Percentiles rank a stretch among this genome's conserved stretches.
These are phyloP conservation scores for Trinectes maculatus DNA, from an alignment of 2,113 vertebrate species.

Conservation along the genomic window DNA sequence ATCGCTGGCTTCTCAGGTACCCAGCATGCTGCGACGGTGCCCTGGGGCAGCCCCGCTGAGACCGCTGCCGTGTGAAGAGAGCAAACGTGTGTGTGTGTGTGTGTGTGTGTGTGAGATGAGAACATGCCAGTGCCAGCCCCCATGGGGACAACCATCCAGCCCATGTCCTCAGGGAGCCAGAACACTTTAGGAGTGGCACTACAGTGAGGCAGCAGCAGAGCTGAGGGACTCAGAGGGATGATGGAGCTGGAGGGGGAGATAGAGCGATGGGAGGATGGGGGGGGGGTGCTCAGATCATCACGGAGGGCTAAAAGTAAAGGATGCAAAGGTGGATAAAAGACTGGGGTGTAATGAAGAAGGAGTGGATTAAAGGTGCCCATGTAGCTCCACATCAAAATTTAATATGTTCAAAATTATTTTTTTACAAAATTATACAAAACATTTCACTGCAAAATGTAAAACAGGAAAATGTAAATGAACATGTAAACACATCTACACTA, in stretches of 20 bases:
- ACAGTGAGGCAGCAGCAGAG: slow-evolving; percentile 39
- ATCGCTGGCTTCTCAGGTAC: slow-evolving; percentile 72
- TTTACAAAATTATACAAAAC: too few species aligned
- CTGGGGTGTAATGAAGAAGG: slow-evolving; percentile 31
- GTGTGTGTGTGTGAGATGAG: slow-evolving; percentile 24
- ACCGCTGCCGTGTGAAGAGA: slow-evolving; percentile 71
- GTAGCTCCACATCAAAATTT: slow-evolving; percentile 10
- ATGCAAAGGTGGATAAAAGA: slow-evolving; percentile 42
- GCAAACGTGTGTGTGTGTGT: slow-evolving; percentile 32
- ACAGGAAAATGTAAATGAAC: neutral
- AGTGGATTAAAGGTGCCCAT: slow-evolving; percentile 13
- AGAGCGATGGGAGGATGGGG: neutral
- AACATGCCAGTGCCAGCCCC: slow-evolving; percentile 14
- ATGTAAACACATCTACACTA: slow-evolving; percentile 1
- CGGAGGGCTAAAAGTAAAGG: slow-evolving; percentile 51
- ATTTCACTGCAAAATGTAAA: neutral
- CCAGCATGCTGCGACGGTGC: slow-evolving; percentile 55
- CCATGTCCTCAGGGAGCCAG: slow-evolving; percentile 59
- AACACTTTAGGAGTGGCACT: slow-evolving; percentile 64
- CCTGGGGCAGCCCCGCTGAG: slow-evolving; percentile 70
- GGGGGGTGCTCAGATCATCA: slow-evolving; percentile 22
- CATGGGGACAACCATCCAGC: slow-evolving; percentile 53
- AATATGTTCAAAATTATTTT: neutral
- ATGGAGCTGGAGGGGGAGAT: neutral
- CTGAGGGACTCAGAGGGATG: slow-evolving; percentile 44